Evolutionary conservation across 1,140 invertebrate genomes (phyloP).

Genomic region (Hyphantria cunea): DNA sequence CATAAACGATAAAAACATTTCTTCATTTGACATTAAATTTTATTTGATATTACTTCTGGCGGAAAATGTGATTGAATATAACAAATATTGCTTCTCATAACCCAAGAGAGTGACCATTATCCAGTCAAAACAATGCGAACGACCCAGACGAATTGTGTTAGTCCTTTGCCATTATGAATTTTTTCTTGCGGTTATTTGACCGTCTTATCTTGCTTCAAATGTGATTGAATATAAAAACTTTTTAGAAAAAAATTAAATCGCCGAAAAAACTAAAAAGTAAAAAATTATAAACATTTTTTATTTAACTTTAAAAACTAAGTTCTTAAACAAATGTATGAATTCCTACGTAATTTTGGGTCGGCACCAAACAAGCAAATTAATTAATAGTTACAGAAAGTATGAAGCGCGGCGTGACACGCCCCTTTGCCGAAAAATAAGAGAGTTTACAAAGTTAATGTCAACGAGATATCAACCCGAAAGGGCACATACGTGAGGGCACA

Average conservation of each 20-base stretch:
- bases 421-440: slow-evolving; percentile 3
- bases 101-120: slow-evolving; percentile 7
- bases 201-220: slow-evolving; percentile 11
- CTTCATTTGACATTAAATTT: slow-evolving; percentile 3
- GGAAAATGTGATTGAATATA: slow-evolving; percentile 18
- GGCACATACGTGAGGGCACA: no score
- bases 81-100: slow-evolving; percentile 15
- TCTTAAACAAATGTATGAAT: no score
- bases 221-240: slow-evolving; percentile 18
- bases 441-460: neutral
- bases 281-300: no score
- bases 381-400: no score
- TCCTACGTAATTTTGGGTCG: no score
- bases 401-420: no score
- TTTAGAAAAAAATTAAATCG: no score
- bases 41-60: neutral
- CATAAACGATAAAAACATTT: neutral
- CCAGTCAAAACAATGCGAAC: slow-evolving; percentile 10
- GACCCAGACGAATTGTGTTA: slow-evolving; percentile 10
- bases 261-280: no score
- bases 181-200: slow-evolving; percentile 17
- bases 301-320: no score
- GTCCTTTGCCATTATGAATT: slow-evolving; percentile 16
- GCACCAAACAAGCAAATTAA: no score
- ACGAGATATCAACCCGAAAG: neutral